phyloP scores from a whole-genome alignment of 1,140 invertebrate genomes.

The Coptotermes formosanus region DNA sequence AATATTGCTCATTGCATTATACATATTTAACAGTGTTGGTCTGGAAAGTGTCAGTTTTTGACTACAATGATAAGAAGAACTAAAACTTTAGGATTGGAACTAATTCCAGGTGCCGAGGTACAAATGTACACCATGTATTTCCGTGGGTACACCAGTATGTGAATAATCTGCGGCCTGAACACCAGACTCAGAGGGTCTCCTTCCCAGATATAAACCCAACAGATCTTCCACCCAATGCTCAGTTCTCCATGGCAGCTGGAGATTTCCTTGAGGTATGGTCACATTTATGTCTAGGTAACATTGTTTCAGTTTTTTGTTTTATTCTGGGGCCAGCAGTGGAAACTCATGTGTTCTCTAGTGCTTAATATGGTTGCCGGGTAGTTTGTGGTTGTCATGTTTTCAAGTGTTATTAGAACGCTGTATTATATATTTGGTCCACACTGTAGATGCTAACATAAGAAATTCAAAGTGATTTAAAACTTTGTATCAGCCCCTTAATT shows the following conservation, averaged over 20 bases:
- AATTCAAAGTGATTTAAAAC: no score
- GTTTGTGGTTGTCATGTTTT: no score
- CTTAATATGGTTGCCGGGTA: no score
- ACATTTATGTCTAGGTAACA: no score
- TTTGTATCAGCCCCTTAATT: no score
- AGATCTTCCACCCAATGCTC: slow-evolving; percentile 59
- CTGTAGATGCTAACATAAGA: no score
- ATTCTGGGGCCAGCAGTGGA: no score
- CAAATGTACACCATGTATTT: slow-evolving; percentile 67
- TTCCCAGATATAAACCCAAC: slow-evolving; percentile 91
- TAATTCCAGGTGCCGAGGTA: slow-evolving; percentile 56
- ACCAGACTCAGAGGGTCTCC: slow-evolving; percentile 73
- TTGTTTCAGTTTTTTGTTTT: no score
- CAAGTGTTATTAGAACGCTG: no score
- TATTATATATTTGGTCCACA: no score
- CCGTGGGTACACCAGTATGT: slow-evolving; percentile 94
- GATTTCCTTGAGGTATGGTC: slow-evolving; percentile 78
- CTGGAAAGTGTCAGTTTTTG: background rate
- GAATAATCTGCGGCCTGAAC: slow-evolving; percentile 77
- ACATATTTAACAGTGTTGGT: background rate
- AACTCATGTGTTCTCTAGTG: no score
- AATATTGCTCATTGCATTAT: background rate
- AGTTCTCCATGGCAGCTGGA: slow-evolving; percentile 95
- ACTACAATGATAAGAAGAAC: background rate
- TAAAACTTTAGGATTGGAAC: background rate